Percentiles rank a stretch among this genome's conserved stretches.
Conservation (phyloP, 2,888 invertebrate genomes). For the Ophion costatus region DNA sequence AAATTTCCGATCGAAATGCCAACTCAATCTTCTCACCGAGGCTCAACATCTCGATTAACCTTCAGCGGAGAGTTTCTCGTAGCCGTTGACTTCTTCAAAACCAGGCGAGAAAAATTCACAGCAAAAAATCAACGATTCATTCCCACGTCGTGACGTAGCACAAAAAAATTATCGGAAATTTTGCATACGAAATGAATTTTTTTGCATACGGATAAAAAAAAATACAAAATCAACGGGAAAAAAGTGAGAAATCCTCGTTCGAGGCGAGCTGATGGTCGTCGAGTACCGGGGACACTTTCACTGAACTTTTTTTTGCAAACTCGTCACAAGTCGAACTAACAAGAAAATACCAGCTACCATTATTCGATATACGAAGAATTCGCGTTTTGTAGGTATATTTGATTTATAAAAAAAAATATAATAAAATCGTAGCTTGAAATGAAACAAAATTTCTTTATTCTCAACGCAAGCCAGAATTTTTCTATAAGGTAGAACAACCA, state of each 20-base stretch:
- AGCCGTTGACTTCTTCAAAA: neutral
- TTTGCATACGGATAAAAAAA: too few relatives aligned
- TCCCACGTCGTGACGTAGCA: neutral
- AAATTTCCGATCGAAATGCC: neutral
- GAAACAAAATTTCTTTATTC: neutral
- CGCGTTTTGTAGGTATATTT: too few relatives aligned
- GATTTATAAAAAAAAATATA: neutral
- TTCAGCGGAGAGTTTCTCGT: neutral
- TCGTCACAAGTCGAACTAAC: neutral
- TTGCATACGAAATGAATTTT: too few relatives aligned
- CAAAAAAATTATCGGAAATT: neutral
- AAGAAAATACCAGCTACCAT: neutral
- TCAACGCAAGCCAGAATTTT: neutral
- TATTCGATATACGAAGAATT: neutral
- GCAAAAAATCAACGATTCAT: neutral
- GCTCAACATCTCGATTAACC: slow-evolving; percentile 44
- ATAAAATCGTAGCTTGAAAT: neutral
- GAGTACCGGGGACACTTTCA: slow-evolving; percentile 13
- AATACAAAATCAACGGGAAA: neutral
- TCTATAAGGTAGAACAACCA: neutral
- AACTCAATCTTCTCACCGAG: slow-evolving; percentile 45
- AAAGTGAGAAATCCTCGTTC: neutral
- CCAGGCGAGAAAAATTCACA: neutral
- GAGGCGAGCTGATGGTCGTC: neutral
- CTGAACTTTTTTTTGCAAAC: slow-evolving; percentile 8